phyloP scores from a whole-genome alignment of 2,113 vertebrate species.

The Isurus oxyrinchus region DNA sequence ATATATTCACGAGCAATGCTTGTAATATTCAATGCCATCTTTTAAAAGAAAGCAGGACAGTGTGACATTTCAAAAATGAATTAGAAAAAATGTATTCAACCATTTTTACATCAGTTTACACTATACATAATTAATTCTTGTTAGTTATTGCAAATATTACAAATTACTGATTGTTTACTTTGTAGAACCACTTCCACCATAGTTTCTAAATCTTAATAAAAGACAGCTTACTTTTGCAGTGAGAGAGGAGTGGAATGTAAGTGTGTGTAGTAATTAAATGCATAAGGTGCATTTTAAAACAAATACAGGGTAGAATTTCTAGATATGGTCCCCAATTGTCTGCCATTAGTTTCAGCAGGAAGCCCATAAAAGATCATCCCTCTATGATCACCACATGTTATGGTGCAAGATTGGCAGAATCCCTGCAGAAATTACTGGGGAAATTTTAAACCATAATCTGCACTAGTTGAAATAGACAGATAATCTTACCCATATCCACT shows the following conservation, averaged over 20 bases:
- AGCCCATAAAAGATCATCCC: background rate
- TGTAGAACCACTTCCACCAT: background rate
- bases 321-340: slow-evolving; percentile 23
- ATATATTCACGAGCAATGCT: background rate
- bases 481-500: slow-evolving; percentile 74
- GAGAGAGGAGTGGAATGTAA: background rate
- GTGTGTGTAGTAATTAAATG: background rate
- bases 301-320: background rate
- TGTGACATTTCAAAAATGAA: background rate
- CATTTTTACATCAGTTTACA: background rate
- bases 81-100: background rate
- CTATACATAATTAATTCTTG: background rate
- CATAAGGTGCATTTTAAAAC: background rate
- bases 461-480: background rate
- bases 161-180: background rate
- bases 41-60: background rate
- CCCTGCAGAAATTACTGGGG: background rate
- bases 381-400: background rate
- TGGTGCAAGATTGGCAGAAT: no score
- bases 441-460: slow-evolving; percentile 42
- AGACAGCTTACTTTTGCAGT: background rate
- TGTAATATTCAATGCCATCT: background rate
- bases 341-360: slow-evolving; percentile 41
- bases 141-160: background rate
- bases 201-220: background rate